Conservation (phyloP, 1,140 invertebrate genomes). For the Hylaeus anthracinus region DNA sequence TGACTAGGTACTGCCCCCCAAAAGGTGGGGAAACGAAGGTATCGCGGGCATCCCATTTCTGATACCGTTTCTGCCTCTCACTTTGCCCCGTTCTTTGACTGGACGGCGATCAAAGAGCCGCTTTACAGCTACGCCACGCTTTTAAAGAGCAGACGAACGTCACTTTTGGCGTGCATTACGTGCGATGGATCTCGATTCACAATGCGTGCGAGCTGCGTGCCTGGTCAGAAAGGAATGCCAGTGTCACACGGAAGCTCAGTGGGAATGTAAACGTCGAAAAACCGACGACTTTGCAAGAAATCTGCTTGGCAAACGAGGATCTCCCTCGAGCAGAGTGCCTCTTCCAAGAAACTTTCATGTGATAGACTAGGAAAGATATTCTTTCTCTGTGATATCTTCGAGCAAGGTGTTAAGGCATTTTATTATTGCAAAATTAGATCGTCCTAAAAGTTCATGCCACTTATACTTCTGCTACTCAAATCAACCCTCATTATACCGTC, state of each 20-base stretch:
- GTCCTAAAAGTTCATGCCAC: too few relatives aligned
- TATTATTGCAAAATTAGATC: too few relatives aligned
- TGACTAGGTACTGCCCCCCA: neutral
- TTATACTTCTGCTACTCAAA: too few relatives aligned
- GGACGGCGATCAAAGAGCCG: slow-evolving; percentile 21
- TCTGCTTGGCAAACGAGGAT: too few relatives aligned
- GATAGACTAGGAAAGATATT: too few relatives aligned
- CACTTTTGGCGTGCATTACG: slow-evolving; percentile 32
- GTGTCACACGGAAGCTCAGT: neutral
- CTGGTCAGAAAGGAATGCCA: neutral
- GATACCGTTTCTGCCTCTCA: neutral
- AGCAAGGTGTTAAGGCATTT: too few relatives aligned
- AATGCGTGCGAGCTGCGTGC: slow-evolving; percentile 31
- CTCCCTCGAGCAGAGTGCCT: too few relatives aligned
- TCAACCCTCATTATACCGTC: too few relatives aligned
- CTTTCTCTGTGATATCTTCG: too few relatives aligned
- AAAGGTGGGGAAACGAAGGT: neutral
- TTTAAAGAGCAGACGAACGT: slow-evolving; percentile 29
- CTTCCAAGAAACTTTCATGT: too few relatives aligned
- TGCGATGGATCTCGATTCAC: slow-evolving; percentile 32
- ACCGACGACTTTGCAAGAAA: neutral
- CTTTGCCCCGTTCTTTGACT: slow-evolving; percentile 20
- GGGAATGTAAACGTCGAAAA: neutral
- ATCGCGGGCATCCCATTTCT: slow-evolving; percentile 18
- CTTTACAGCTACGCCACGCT: slow-evolving; percentile 12